Conservation (phyloP, 2,113 vertebrate species). For the Rutilus rutilus region DNA sequence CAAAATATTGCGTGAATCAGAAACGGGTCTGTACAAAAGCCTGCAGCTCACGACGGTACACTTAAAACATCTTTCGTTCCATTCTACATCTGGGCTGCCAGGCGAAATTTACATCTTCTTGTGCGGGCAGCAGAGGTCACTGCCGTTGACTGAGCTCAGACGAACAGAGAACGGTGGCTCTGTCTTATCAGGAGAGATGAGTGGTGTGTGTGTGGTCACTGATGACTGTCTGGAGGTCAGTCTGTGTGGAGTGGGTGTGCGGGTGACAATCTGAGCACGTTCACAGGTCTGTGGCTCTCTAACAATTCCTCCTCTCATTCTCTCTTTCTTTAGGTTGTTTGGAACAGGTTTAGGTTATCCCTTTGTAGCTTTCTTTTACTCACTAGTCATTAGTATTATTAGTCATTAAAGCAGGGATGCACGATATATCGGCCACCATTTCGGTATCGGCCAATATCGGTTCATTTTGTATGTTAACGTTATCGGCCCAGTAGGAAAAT, state of each 20-base stretch:
- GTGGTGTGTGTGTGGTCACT: constrained; percentile 22
- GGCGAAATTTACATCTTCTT: neutral
- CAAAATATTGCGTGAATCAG: constrained; percentile 19
- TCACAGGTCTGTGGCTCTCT: neutral
- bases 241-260: neutral
- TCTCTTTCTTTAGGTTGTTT: neutral
- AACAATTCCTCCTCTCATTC: neutral
- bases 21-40: neutral
- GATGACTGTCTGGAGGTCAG: constrained; percentile 27
- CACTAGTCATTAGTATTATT: neutral
- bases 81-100: neutral
- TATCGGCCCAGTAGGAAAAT: too few relatives aligned
- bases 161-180: constrained; percentile 22
- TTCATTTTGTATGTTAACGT: too few relatives aligned
- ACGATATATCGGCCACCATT: too few relatives aligned
- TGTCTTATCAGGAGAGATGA: constrained; percentile 39
- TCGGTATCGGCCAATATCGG: too few relatives aligned
- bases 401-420: too few relatives aligned
- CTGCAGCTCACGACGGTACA: neutral
- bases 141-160: constrained; percentile 41
- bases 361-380: neutral
- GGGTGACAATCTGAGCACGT: neutral
- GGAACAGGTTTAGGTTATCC: neutral
- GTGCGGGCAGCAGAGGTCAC: constrained; percentile 37
- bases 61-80: neutral